Conservation (phyloP, 2,113 vertebrate species). For the Nothoprocta perdicaria region DNA sequence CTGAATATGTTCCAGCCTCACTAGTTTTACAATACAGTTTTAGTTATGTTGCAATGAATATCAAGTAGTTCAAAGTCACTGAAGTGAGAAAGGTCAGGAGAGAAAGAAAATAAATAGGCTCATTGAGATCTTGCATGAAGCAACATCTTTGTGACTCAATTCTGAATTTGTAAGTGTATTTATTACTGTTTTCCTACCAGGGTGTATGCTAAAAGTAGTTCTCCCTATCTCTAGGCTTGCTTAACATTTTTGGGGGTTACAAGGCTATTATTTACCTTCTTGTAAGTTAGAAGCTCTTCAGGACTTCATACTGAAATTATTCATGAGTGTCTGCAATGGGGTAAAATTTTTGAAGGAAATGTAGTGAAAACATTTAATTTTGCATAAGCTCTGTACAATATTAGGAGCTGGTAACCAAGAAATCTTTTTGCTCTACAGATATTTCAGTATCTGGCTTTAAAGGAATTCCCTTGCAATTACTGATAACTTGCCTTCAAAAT, state of each 20-base stretch:
- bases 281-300: neutral
- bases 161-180: neutral
- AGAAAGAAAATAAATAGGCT: neutral
- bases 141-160: neutral
- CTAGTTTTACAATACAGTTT: neutral
- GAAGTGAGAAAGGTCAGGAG: neutral
- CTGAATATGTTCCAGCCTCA: neutral
- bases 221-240: neutral
- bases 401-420: neutral
- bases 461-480: constrained; percentile 35
- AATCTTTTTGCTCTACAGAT: neutral
- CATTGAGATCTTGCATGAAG: neutral
- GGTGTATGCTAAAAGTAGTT: neutral
- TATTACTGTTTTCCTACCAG: neutral
- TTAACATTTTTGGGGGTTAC: neutral
- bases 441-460: constrained; percentile 16
- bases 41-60: neutral
- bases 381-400: neutral
- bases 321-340: neutral
- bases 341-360: neutral
- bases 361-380: neutral
- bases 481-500: neutral
- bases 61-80: neutral
- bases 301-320: neutral
- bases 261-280: neutral